Percentiles rank a stretch among this genome's conserved stretches.
Evolutionary conservation across 2,888 invertebrate genomes (phyloP).

Genomic region (Gymnoscelis rufifasciata): DNA sequence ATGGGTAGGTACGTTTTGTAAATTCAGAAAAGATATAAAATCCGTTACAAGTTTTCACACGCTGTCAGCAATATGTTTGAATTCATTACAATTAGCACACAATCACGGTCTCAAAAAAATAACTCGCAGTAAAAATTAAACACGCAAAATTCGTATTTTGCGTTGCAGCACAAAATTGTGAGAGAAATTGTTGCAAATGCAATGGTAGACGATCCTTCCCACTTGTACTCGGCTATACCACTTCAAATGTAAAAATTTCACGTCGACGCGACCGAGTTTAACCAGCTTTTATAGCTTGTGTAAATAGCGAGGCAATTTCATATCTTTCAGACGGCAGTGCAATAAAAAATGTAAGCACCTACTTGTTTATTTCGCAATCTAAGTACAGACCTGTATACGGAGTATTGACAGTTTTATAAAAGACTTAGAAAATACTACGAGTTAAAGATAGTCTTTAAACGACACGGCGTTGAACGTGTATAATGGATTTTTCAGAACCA

Average conservation of each 20-base stretch:
- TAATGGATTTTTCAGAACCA: too few relatives aligned
- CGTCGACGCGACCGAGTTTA: constrained; percentile 16
- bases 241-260: constrained; percentile 16
- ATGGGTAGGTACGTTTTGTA: too few relatives aligned
- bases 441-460: too few relatives aligned
- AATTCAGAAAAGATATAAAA: constrained; percentile 7
- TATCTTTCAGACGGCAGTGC: constrained; percentile 13
- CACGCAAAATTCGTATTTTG: constrained; percentile 14
- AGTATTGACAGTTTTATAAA: background rate
- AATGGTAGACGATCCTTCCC: constrained; percentile 7
- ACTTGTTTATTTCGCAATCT: constrained; percentile 15
- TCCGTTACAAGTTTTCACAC: constrained; percentile 8
- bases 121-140: constrained; percentile 8
- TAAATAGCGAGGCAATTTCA: constrained; percentile 16
- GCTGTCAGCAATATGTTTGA: constrained; percentile 10
- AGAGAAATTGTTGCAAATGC: constrained; percentile 7
- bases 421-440: background rate
- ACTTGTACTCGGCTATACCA: constrained; percentile 3
- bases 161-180: constrained; percentile 11
- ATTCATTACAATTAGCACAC: constrained; percentile 11
- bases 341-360: constrained; percentile 14
- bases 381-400: background rate
- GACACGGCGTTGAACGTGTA: too few relatives aligned
- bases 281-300: constrained; percentile 18
- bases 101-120: constrained; percentile 7